Base-by-base conservation (phyloP, 2,113 vertebrate genomes). In the Mormyrus iriodes region DNA sequence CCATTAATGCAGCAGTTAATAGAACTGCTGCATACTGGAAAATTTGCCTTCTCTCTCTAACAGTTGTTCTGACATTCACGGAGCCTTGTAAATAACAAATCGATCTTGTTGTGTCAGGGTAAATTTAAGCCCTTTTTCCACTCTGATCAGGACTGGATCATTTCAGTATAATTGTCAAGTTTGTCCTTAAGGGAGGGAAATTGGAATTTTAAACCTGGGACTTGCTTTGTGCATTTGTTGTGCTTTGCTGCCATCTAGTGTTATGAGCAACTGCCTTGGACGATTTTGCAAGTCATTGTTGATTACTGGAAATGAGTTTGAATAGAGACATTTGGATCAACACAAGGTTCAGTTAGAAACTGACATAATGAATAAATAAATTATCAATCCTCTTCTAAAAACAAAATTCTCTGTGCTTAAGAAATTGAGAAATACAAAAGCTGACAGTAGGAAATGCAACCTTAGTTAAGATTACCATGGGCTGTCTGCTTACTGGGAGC, bases 1-100 rank as follows among this genome's bases (percentile, higher is more conserved):
- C 27, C n/a, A 27, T 42, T 10, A n/a, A 48, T 48, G 21, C 13
- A 15, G 42, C 12, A 9, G 6, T 88, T 88, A 39, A 53, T 79
- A 8, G 48, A 82, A 48, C 35, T 35, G 65, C 21, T 12, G 27
- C 31, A 42, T 53, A n/a, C 73, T 4, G 19, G 9, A 19, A 53
- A n/a, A 51, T 53, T 31, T 49, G 24, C 10, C 87, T 49, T 53
- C 46, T 92, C 79, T 42, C 35, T 42, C 35, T 86, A 88, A 76
- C 88, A 48, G 6, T 46, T 51, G 79, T 88, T 86, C 82, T 61
- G 83, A 86, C 9, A 87, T 46, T 27, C 24, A 42, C 10, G 48
- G 13, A 24, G 76, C 44, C 17, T 73, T 76, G 69, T 19, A 76
- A 76, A 17, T 76, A 39, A 31, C 9, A 12, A 12, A 31, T 65